Base-by-base conservation (phyloP, 2,888 invertebrate genomes). In the Macropis europaea region DNA sequence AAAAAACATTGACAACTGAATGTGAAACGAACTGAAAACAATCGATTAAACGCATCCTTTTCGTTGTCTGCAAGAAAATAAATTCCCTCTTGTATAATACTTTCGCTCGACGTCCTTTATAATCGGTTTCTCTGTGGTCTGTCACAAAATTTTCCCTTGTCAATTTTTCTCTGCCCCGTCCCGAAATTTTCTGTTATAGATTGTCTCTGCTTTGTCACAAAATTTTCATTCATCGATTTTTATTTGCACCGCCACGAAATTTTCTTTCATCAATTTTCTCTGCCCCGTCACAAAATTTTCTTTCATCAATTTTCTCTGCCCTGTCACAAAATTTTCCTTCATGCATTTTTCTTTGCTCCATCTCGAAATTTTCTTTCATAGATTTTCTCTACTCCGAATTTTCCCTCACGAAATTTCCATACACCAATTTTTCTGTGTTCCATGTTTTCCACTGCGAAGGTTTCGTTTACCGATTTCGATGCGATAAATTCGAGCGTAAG, bases 221-320 rank as follows among this genome's bases (percentile, higher is more conserved):
- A 30, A 11, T 61, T 28, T 60, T 50, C 64, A 34, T 60, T 64
- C 42, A 64, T 28, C 13, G 50, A 64, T 64, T 64, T 54, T 11
- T 15, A 56, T 26, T n/a, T n/a, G n/a, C n/a, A n/a, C n/a, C n/a
- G n/a, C n/a, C n/a, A n/a, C n/a, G n/a, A n/a, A n/a, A n/a, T n/a
- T n/a, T n/a, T n/a, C n/a, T n/a, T n/a, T n/a, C n/a, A n/a, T n/a
- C n/a, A n/a, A n/a, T n/a, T n/a, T n/a, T n/a, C n/a, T n/a, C n/a
- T n/a, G n/a, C n/a, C n/a, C n/a, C n/a, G n/a, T n/a, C n/a, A n/a
- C n/a, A n/a, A n/a, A n/a, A n/a, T n/a, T n/a, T n/a, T n/a, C n/a
- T n/a, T n/a, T n/a, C n/a, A n/a, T n/a, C n/a, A n/a, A n/a, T n/a
- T n/a, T n/a, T n/a, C n/a, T n/a, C n/a, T n/a, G n/a, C n/a, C n/a